These are phyloP conservation scores for Saimiri boliviensis DNA, from an alignment of 2,113 vertebrate genomes.

Conservation along the genomic window DNA sequence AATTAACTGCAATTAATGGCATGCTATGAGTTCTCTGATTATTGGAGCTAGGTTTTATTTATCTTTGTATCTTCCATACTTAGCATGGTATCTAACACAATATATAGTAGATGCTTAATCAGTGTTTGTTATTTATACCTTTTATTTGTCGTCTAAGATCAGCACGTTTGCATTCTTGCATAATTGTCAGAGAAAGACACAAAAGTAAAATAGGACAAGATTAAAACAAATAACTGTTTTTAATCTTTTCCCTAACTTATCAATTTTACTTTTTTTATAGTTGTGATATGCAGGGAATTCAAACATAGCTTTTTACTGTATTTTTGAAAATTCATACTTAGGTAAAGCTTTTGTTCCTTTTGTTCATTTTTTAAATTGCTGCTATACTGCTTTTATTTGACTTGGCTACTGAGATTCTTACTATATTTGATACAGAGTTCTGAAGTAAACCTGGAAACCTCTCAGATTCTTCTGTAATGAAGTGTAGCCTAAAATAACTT, in stretches of 20 bases:
- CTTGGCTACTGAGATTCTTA: not conserved
- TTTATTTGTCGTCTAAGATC: not conserved
- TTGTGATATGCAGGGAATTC: not conserved
- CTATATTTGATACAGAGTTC: not conserved
- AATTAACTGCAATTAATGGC: not conserved
- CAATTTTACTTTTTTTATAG: constrained; percentile 8
- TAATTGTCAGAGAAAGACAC: not conserved
- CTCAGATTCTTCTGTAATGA: constrained; percentile 16
- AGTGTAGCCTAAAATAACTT: not conserved
- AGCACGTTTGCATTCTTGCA: not conserved
- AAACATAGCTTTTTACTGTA: not conserved
- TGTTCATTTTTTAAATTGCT: constrained; percentile 31
- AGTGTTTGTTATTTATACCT: not conserved
- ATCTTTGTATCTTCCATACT: not conserved
- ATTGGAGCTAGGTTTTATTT: not conserved
- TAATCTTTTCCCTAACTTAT: not conserved
- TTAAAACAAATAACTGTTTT: not conserved
- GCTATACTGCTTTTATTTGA: constrained; percentile 11
- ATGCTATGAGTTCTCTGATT: not conserved
- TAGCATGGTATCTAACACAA: not conserved
- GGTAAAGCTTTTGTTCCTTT: not conserved
- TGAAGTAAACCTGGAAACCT: not conserved
- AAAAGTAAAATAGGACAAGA: not conserved
- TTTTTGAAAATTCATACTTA: not conserved
- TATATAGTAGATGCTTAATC: not conserved